phyloP scores from a whole-genome alignment of 1,140 invertebrate genomes.

The Habropoda laboriosa region DNA sequence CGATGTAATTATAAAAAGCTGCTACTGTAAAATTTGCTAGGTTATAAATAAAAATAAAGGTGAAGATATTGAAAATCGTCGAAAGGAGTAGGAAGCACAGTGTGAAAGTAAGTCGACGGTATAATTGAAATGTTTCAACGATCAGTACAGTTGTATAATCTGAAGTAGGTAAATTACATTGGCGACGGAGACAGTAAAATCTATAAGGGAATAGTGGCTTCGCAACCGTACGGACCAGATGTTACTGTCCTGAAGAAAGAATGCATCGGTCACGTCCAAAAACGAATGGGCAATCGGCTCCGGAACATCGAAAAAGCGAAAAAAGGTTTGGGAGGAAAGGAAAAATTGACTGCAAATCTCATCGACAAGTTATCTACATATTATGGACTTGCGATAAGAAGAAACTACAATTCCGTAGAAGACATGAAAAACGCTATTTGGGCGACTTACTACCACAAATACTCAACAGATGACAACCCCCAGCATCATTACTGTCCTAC shows the following conservation, averaged over 20 bases:
- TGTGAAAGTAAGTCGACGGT: background rate
- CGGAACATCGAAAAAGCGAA: slow-evolving; percentile 12
- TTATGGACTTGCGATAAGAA: too few relatives aligned
- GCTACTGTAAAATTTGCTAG: too few relatives aligned
- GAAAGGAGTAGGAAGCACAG: too few relatives aligned
- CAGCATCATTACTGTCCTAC: too few relatives aligned
- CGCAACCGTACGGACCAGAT: slow-evolving; percentile 18
- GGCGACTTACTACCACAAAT: too few relatives aligned
- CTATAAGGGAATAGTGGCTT: slow-evolving; percentile 3
- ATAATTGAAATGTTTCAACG: background rate
- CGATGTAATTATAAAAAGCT: too few relatives aligned
- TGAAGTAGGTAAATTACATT: background rate
- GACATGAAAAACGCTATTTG: too few relatives aligned
- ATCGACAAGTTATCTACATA: background rate
- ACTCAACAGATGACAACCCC: too few relatives aligned
- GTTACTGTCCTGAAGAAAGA: slow-evolving; percentile 8
- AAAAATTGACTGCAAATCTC: slow-evolving; percentile 20
- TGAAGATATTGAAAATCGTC: too few relatives aligned
- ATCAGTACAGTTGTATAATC: background rate
- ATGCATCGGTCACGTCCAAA: slow-evolving; percentile 13
- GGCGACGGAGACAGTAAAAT: too few relatives aligned
- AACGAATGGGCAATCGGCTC: slow-evolving; percentile 9
- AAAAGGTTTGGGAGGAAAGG: background rate
- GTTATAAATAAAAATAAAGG: too few relatives aligned
- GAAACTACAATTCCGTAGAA: too few relatives aligned